Conservation (phyloP, 2,113 vertebrate genomes). For the Prionailurus bengalensis region DNA sequence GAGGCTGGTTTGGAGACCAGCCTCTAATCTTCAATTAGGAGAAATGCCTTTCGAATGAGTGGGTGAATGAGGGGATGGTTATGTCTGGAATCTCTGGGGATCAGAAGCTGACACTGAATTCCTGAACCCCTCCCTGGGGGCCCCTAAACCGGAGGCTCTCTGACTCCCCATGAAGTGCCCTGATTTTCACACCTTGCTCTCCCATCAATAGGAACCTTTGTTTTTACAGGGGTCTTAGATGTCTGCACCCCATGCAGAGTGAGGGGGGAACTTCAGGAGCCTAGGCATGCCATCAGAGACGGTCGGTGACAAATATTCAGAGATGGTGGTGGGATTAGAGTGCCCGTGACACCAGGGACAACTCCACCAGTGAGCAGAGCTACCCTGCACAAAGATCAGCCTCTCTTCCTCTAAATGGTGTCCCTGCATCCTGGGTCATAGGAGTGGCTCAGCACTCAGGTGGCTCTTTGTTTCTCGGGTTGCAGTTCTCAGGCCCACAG, state of each 20-base stretch:
- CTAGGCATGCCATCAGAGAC: neutral
- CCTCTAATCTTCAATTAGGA: neutral
- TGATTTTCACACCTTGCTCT: neutral
- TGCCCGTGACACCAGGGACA: neutral
- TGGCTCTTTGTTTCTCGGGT: neutral
- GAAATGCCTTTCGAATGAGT: neutral
- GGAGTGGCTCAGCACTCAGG: neutral
- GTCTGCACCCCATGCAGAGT: neutral
- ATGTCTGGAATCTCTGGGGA: neutral
- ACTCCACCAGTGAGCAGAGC: neutral
- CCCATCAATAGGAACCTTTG: neutral
- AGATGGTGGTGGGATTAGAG: neutral
- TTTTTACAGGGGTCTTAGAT: neutral
- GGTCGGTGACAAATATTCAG: neutral
- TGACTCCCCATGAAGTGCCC: neutral
- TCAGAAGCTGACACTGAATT: neutral
- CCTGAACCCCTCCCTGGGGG: accelerated
- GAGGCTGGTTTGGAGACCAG: neutral
- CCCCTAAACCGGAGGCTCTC: neutral
- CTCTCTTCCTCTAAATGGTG: neutral
- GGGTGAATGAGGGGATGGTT: neutral
- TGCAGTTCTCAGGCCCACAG: neutral
- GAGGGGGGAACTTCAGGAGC: neutral
- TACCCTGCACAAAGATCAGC: neutral
- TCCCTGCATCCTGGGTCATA: neutral